Percentiles rank a stretch among this genome's conserved stretches.
These are phyloP conservation scores for Eledone cirrhosa DNA, from an alignment of 2,888 invertebrate genomes.

Conservation along the genomic window DNA sequence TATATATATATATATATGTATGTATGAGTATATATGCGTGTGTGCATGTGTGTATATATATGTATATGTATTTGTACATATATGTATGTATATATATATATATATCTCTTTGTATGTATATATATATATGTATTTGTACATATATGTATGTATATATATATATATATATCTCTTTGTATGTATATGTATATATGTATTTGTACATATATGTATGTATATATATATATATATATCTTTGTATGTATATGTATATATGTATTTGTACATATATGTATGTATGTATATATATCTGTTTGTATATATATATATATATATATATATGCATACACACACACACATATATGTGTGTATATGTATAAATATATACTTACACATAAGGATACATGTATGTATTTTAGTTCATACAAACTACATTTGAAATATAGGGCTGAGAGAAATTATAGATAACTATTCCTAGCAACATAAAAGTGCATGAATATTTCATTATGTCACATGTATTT, in stretches of 20 bases:
- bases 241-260: background rate
- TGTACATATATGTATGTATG: background rate
- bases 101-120: background rate
- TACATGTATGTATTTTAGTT: background rate
- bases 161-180: too few species aligned
- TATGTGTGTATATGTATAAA: background rate
- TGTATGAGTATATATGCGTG: too few species aligned
- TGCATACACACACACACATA: background rate
- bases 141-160: too few species aligned
- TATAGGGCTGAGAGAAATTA: too few species aligned
- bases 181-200: background rate
- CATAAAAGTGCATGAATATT: too few species aligned
- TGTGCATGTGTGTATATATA: background rate
- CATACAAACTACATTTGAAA: background rate
- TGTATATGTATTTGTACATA: background rate
- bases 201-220: background rate
- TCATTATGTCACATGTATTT: too few species aligned
- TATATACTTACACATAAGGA: background rate
- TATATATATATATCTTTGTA: background rate
- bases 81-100: background rate
- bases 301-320: constrained; percentile 14
- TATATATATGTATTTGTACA: background rate
- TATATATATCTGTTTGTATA: background rate
- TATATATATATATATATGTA: background rate
- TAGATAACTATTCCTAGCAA: too few species aligned